A percentile compares a stretch with the other conserved stretches of the same genome.
Conservation (phyloP, 2,888 invertebrate genomes). For the Cataglyphis albicans region DNA sequence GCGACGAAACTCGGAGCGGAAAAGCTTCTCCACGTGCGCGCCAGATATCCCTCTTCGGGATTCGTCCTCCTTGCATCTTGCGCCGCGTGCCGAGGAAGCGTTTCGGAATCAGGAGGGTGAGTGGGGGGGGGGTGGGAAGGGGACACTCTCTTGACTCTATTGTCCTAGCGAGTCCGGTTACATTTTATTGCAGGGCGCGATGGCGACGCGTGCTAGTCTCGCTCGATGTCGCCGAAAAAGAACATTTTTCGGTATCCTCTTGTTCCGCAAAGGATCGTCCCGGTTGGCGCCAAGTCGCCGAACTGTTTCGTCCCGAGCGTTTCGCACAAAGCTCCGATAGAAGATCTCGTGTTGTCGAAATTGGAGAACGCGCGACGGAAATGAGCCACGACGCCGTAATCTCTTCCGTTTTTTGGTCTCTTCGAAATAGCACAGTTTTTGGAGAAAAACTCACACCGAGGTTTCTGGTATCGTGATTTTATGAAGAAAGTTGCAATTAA, state of each 20-base stretch:
- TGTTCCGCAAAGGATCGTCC: slow-evolving; percentile 27
- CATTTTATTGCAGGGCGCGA: slow-evolving; percentile 70
- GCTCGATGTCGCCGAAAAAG: slow-evolving; percentile 20
- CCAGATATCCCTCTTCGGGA: slow-evolving; percentile 57
- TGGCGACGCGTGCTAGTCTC: slow-evolving; percentile 56
- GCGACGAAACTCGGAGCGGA: neutral
- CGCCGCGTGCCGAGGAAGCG: slow-evolving; percentile 12
- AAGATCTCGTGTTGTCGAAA: slow-evolving; percentile 56
- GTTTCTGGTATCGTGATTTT: neutral
- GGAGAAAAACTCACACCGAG: neutral
- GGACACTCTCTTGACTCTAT: slow-evolving; percentile 27
- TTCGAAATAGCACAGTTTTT: slow-evolving; percentile 46
- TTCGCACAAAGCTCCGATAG: slow-evolving; percentile 46
- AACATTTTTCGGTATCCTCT: slow-evolving; percentile 26
- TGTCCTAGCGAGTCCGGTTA: slow-evolving; percentile 69
- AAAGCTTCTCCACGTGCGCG: slow-evolving; percentile 51
- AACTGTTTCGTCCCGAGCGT: slow-evolving; percentile 24
- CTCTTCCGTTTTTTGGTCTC: slow-evolving; percentile 28
- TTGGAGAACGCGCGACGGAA: slow-evolving; percentile 56
- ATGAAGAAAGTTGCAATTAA: neutral
- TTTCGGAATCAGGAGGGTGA: slow-evolving; percentile 32
- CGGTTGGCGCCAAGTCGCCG: slow-evolving; percentile 72
- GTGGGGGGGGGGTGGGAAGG: too few relatives aligned
- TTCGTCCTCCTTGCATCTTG: slow-evolving; percentile 1
- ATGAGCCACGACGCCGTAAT: slow-evolving; percentile 15